Conservation (phyloP, 2,113 vertebrate species). For the Chloropsis hardwickii region DNA sequence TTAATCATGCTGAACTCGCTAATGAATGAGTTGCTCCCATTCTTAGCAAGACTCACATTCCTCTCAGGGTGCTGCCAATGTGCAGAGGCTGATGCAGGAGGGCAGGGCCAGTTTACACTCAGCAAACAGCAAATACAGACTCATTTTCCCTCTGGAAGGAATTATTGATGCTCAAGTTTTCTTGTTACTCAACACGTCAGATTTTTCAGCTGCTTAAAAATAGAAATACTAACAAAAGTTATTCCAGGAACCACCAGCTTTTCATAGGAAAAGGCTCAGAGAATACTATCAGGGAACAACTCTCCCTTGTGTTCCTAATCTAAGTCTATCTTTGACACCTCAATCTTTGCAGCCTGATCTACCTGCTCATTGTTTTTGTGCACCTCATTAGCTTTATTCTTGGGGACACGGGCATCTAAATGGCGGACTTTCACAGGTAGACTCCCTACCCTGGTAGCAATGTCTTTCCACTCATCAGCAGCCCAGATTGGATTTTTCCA, state of each 20-base stretch:
- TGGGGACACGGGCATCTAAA: too few species aligned
- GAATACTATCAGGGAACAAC: not conserved
- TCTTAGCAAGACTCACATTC: constrained; percentile 9
- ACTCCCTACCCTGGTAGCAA: too few species aligned
- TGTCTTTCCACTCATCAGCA: too few species aligned
- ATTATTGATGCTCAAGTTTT: not conserved
- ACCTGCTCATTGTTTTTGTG: too few species aligned
- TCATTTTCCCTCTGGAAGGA: not conserved
- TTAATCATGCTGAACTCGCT: not conserved
- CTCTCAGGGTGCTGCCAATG: not conserved
- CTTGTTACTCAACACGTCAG: rapidly evolving
- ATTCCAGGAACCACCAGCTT: not conserved
- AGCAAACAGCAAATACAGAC: not conserved
- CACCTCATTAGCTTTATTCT: too few species aligned
- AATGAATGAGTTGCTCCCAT: constrained; percentile 14
- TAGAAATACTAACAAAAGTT: not conserved
- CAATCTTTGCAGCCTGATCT: too few species aligned
- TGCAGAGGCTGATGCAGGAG: not conserved
- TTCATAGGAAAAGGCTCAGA: not conserved
- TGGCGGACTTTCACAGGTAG: too few species aligned
- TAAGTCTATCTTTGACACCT: too few species aligned
- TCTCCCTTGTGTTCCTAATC: too few species aligned
- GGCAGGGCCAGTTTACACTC: not conserved
- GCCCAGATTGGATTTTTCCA: too few species aligned
- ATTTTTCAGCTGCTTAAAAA: not conserved